phyloP scores from a whole-genome alignment of 2,888 invertebrate genomes.

The Therioaphis trifolii region DNA sequence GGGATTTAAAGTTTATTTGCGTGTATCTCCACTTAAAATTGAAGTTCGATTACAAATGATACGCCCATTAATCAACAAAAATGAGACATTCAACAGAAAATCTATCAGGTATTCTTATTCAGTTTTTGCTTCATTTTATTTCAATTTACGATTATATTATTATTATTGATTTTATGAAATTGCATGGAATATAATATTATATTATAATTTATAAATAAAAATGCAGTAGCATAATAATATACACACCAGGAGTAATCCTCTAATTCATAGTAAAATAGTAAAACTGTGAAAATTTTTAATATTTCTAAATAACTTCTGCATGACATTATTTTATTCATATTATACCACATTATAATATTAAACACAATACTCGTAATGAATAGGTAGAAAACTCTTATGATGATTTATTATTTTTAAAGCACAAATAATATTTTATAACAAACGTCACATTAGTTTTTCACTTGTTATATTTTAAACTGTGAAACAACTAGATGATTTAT shows the following conservation, averaged over 20 bases:
- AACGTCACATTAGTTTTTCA: constrained; percentile 34
- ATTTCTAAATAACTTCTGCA: neutral
- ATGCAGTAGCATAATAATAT: neutral
- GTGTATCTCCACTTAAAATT: constrained; percentile 44
- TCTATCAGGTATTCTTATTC: constrained; percentile 2
- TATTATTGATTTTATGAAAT: no score
- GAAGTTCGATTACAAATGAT: constrained; percentile 8
- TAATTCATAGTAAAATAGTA: neutral
- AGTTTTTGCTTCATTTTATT: neutral
- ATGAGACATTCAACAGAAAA: neutral
- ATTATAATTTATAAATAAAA: neutral
- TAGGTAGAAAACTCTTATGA: neutral
- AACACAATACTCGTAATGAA: constrained; percentile 11
- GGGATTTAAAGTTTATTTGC: constrained; percentile 28
- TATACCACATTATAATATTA: neutral
- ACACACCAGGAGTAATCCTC: neutral
- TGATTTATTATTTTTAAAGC: constrained; percentile 17
- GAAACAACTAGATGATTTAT: constrained; percentile 31
- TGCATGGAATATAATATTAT: no score
- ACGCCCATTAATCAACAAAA: constrained; percentile 26
- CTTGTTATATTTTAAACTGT: constrained; percentile 42
- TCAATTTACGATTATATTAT: no score
- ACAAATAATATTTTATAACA: constrained; percentile 23
- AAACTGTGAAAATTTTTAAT: neutral
- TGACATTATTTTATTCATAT: neutral